phyloP scores from a whole-genome alignment of 2,888 invertebrate genomes.

The Drosophila picticornis region DNA sequence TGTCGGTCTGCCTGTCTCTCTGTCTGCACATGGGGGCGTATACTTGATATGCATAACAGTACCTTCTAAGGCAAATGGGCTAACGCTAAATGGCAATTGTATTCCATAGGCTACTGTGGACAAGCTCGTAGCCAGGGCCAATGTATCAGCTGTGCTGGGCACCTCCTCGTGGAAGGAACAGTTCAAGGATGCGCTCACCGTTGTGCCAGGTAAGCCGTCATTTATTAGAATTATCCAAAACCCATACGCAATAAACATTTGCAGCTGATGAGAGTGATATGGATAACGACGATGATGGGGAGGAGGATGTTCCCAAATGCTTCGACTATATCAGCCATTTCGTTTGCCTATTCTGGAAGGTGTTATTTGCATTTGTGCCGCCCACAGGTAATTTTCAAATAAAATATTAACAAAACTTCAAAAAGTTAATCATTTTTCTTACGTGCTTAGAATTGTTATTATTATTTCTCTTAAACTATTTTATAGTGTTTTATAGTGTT shows the following conservation, averaged over 20 bases:
- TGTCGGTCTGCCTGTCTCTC: slow-evolving; percentile 12
- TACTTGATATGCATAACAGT: slow-evolving; percentile 35
- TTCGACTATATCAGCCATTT: slow-evolving; percentile 98
- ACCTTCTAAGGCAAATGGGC: slow-evolving; percentile 17
- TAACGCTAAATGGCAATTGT: slow-evolving; percentile 3
- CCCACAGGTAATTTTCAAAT: slow-evolving; percentile 91
- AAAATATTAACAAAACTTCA: background rate
- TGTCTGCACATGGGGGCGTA: slow-evolving; percentile 34
- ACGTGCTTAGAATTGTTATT: background rate
- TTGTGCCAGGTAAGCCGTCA: slow-evolving; percentile 91
- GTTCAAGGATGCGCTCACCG: slow-evolving; percentile 98
- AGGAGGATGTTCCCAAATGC: slow-evolving; percentile 91
- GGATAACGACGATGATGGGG: slow-evolving; percentile 87
- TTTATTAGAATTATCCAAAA: background rate
- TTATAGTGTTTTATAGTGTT: no score
- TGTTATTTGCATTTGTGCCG: slow-evolving; percentile 98
- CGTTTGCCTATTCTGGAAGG: slow-evolving; percentile 98
- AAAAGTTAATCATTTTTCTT: background rate
- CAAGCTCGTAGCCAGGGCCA: slow-evolving; percentile 98
- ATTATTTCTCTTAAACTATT: background rate
- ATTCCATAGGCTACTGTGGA: slow-evolving; percentile 96
- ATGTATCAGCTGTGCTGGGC: slow-evolving; percentile 96
- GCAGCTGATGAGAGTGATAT: slow-evolving; percentile 86
- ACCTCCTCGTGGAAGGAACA: slow-evolving; percentile 99
- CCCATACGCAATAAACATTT: background rate